phyloP scores from a whole-genome alignment of 2,888 invertebrate genomes.

The Galeruca laticollis region DNA sequence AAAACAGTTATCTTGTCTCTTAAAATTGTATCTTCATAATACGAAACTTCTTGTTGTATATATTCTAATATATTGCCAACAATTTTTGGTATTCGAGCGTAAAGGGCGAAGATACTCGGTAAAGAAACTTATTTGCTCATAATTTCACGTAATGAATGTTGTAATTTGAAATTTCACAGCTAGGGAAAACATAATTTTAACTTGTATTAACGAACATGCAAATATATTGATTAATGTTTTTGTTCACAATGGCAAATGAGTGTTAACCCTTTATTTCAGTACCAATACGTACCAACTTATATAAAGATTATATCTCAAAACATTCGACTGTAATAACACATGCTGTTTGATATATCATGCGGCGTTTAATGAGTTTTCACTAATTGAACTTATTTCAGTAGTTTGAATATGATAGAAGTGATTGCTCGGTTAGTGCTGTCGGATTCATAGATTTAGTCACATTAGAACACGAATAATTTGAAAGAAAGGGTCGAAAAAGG shows the following conservation, averaged over 20 bases:
- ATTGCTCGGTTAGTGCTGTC: slow-evolving; percentile 14
- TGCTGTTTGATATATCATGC: slow-evolving; percentile 54
- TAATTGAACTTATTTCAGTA: slow-evolving; percentile 49
- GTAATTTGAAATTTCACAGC: slow-evolving; percentile 38
- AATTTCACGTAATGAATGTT: slow-evolving; percentile 43
- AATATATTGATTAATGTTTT: slow-evolving; percentile 61
- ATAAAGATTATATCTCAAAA: slow-evolving; percentile 61
- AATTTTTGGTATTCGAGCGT: not conserved
- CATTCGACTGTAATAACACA: slow-evolving; percentile 60
- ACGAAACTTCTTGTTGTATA: not conserved
- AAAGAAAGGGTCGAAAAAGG: no score
- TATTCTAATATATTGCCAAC: not conserved
- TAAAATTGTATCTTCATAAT: no score
- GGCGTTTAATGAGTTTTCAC: slow-evolving; percentile 53
- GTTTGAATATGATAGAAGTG: slow-evolving; percentile 38
- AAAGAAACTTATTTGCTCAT: not conserved
- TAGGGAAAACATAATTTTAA: slow-evolving; percentile 43
- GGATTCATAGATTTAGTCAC: slow-evolving; percentile 9
- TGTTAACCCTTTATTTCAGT: slow-evolving; percentile 61
- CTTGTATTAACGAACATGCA: slow-evolving; percentile 62
- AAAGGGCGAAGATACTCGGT: not conserved
- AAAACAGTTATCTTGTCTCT: no score
- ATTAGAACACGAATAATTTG: slow-evolving; percentile 11
- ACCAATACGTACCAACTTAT: slow-evolving; percentile 64
- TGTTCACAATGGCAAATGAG: slow-evolving; percentile 55